phyloP scores from a whole-genome alignment of 2,113 vertebrate genomes.

The Trochalopteron elliotii region DNA sequence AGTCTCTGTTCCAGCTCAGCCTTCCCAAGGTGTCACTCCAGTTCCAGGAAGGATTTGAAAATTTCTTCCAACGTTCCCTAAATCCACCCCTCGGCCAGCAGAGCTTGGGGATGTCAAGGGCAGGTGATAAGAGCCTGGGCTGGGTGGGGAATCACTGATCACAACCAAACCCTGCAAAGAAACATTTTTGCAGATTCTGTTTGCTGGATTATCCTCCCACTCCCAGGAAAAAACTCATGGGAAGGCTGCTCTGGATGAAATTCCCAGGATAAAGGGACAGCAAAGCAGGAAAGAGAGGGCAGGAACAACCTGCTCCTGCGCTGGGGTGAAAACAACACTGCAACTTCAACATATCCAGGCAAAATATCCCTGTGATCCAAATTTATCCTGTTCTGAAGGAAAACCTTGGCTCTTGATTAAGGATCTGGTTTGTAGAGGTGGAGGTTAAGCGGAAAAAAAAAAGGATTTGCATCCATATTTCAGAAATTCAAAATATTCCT shows the following conservation, averaged over 20 bases:
- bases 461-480: not conserved
- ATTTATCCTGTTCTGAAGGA: not conserved
- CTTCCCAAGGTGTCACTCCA: no score
- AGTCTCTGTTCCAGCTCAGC: no score
- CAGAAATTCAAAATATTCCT: not conserved
- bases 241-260: not conserved
- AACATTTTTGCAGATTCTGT: not conserved
- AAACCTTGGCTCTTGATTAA: not conserved
- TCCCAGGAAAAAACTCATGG: not conserved
- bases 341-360: not conserved
- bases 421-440: not conserved
- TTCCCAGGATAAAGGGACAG: not conserved
- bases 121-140: not conserved
- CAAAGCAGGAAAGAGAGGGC: not conserved
- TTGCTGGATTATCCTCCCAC: not conserved
- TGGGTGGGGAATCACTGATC: not conserved
- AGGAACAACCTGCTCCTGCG: not conserved
- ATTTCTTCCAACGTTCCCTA: not conserved
- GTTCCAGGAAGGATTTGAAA: not conserved
- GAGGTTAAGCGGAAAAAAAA: not conserved
- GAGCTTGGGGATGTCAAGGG: not conserved
- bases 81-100: not conserved
- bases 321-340: not conserved
- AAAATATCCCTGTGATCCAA: not conserved
- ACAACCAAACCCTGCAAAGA: not conserved